A percentile compares a stretch with the other conserved stretches of the same genome.
These are phyloP conservation scores for Raphicerus campestris DNA, from an alignment of 2,113 vertebrate genomes.

Conservation along the genomic window DNA sequence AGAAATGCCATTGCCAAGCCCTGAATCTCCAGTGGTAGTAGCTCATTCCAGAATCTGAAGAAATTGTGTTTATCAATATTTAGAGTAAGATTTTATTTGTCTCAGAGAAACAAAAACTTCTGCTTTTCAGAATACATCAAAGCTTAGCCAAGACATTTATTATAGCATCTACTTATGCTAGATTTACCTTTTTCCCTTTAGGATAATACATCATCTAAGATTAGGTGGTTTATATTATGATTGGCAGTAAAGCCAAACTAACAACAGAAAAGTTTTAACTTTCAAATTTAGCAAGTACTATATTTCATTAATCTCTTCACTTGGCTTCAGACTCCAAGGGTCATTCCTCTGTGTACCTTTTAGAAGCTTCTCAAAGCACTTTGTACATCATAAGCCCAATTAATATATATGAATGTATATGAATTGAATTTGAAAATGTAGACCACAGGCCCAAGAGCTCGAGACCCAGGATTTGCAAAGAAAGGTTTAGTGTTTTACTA, in stretches of 20 bases:
- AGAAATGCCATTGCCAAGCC: not conserved
- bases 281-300: constrained; percentile 8
- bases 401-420: not conserved
- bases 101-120: not conserved
- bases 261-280: not conserved
- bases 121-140: not conserved
- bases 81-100: not conserved
- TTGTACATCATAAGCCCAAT: not conserved
- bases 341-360: not conserved
- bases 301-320: not conserved
- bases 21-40: not conserved
- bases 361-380: not conserved
- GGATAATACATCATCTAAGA: not conserved
- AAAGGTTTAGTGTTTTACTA: not conserved
- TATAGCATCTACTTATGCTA: not conserved
- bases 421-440: not conserved
- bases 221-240: constrained; percentile 20
- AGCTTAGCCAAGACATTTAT: not conserved
- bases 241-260: constrained; percentile 30
- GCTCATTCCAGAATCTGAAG: not conserved
- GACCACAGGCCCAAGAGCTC: not conserved
- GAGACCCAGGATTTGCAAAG: not conserved
- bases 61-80: not conserved
- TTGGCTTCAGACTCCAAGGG: not conserved
- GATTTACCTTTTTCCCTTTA: not conserved